Evolutionary conservation across 2,888 invertebrate species (phyloP).

Genomic region (Oscheius onirici): DNA sequence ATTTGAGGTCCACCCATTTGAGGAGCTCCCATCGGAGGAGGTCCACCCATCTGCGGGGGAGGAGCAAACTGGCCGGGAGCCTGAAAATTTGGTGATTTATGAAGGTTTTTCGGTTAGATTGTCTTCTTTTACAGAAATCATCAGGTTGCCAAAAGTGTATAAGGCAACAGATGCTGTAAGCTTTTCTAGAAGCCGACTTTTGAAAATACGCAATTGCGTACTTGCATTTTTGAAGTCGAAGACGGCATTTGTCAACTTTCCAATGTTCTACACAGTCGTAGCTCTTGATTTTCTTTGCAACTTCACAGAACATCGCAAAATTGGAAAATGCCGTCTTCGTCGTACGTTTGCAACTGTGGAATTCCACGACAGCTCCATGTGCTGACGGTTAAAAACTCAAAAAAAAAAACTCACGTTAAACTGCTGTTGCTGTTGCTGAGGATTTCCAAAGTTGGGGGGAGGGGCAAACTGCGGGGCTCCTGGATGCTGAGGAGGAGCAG

Average conservation of each 20-base stretch:
- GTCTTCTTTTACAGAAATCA: no score
- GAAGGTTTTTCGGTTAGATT: no score
- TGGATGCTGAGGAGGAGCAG: conserved; percentile 32
- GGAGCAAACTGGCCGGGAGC: conserved; percentile 14
- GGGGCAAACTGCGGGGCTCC: conserved; percentile 2
- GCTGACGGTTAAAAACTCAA: no score
- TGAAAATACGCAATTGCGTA: no score
- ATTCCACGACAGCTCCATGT: no score
- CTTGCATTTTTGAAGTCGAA: no score
- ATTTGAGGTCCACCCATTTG: conserved; percentile 40
- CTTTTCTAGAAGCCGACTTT: no score
- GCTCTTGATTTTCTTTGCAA: background rate
- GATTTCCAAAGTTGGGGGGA: background rate
- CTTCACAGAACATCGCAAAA: background rate
- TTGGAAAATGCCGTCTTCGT: background rate
- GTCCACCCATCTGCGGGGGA: conserved; percentile 21
- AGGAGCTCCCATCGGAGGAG: conserved; percentile 27
- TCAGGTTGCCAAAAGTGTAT: no score
- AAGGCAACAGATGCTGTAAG: no score
- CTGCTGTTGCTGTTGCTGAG: background rate
- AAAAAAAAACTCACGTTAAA: background rate
- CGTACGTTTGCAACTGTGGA: no score
- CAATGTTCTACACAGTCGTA: background rate
- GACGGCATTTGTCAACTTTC: no score
- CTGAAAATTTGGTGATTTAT: no score